These are phyloP conservation scores for Pelecanoides urinatrix DNA, from an alignment of 2,113 vertebrate genomes.

Conservation along the genomic window DNA sequence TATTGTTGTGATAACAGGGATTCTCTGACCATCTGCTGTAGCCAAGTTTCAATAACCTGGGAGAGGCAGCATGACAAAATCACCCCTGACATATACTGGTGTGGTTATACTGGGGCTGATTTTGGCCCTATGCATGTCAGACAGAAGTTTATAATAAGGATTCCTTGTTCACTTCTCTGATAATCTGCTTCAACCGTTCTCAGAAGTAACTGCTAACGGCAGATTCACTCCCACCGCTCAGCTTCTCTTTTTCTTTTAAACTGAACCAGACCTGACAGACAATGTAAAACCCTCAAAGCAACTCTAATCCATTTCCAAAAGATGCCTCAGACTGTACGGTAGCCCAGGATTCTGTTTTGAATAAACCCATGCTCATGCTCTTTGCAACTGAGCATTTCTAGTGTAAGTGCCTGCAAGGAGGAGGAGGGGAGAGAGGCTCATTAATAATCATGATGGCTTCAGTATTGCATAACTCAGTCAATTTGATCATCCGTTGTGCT, in stretches of 20 bases:
- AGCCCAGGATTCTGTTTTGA: slow-evolving; percentile 65
- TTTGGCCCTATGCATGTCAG: background rate
- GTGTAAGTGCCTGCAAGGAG: background rate
- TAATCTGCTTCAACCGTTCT: slow-evolving; percentile 41
- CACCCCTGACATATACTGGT: background rate
- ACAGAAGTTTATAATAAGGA: slow-evolving; percentile 50
- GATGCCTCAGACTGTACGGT: slow-evolving; percentile 35
- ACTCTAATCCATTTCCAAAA: slow-evolving; percentile 69
- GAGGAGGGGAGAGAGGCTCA: slow-evolving; percentile 21
- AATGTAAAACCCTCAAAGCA: slow-evolving; percentile 63
- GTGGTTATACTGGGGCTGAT: background rate
- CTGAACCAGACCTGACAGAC: slow-evolving; percentile 53
- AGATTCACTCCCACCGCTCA: slow-evolving; percentile 44
- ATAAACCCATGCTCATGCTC: slow-evolving; percentile 46
- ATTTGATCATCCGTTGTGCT: background rate
- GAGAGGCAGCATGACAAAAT: background rate
- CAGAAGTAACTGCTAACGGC: slow-evolving; percentile 39
- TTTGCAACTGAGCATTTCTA: slow-evolving; percentile 57
- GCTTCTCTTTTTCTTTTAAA: slow-evolving; percentile 48
- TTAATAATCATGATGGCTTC: slow-evolving; percentile 41
- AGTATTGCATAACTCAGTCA: slow-evolving; percentile 13
- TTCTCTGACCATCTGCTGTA: background rate
- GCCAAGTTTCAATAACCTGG: background rate
- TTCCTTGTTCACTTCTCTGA: slow-evolving; percentile 9
- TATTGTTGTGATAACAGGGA: slow-evolving; percentile 35